Conservation (phyloP, 2,797 vertebrate species). For the Helarctos malayanus region DNA sequence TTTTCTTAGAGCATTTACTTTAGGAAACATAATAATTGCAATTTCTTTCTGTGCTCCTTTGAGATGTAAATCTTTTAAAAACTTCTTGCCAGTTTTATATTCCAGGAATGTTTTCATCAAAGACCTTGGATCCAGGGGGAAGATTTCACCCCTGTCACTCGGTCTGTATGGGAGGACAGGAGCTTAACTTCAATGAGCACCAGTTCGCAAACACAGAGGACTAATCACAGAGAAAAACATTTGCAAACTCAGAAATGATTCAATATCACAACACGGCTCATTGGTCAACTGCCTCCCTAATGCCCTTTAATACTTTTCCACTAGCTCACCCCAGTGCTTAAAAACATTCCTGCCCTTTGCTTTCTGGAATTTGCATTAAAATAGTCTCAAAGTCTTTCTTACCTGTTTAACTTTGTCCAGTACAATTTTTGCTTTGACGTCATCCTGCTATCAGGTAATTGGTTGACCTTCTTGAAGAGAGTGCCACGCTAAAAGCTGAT, state of each 20-base stretch:
- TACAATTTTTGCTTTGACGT: background rate
- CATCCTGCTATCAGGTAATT: background rate
- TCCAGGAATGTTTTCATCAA: background rate
- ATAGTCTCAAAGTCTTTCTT: background rate
- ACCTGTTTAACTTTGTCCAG: background rate
- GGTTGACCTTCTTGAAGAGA: background rate
- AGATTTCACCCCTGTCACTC: background rate
- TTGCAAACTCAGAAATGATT: background rate
- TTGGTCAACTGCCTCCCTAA: background rate
- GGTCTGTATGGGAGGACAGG: background rate
- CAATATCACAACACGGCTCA: background rate
- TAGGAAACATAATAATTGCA: background rate
- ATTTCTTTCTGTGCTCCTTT: background rate
- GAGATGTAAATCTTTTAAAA: background rate
- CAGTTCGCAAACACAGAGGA: background rate
- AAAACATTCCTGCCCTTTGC: background rate
- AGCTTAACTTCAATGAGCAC: background rate
- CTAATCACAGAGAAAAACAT: background rate
- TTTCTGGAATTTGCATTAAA: background rate
- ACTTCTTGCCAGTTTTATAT: background rate
- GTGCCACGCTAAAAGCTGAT: background rate
- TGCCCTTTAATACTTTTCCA: background rate
- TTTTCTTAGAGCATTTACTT: background rate
- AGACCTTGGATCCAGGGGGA: background rate
- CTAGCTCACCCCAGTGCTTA: background rate